A percentile compares a stretch with the other conserved stretches of the same genome.
These are phyloP conservation scores for Scrobipalpa costella DNA, from an alignment of 2,888 invertebrate species.

Conservation along the genomic window DNA sequence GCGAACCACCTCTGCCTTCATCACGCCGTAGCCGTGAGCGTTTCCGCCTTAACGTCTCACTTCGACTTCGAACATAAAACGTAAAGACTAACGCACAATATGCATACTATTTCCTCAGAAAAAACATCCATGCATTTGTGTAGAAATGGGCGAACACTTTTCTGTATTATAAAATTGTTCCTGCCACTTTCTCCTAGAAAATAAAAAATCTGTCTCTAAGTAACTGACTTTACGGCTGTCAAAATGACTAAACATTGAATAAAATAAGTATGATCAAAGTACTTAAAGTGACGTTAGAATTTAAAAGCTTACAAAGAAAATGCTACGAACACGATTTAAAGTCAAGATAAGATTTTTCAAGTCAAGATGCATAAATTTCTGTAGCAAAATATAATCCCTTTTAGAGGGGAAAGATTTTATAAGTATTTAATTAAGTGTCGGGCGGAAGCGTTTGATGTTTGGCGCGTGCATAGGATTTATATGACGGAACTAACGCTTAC, in stretches of 20 bases:
- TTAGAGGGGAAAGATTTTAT: slow-evolving; percentile 57
- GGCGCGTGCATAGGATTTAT: slow-evolving; percentile 60
- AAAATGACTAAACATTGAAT: no score
- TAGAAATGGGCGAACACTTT: no score
- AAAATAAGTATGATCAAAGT: no score
- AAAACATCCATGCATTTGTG: neutral
- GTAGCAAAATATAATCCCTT: slow-evolving; percentile 42
- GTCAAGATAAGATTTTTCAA: no score
- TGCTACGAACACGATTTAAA: no score
- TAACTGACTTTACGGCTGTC: no score
- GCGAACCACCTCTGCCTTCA: slow-evolving; percentile 48
- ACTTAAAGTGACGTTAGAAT: no score
- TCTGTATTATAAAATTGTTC: no score
- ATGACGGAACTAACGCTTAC: slow-evolving; percentile 40
- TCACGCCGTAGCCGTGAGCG: slow-evolving; percentile 45
- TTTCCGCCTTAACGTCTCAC: slow-evolving; percentile 37
- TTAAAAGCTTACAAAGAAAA: no score
- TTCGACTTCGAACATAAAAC: slow-evolving; percentile 35
- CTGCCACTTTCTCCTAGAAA: no score
- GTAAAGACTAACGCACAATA: slow-evolving; percentile 35
- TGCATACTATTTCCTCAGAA: slow-evolving; percentile 26
- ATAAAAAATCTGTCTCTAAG: no score
- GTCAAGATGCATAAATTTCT: slow-evolving; percentile 35
- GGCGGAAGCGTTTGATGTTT: slow-evolving; percentile 51
- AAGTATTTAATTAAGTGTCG: slow-evolving; percentile 71